Base-by-base conservation (phyloP, 2,888 invertebrate genomes). In the Trichogramma evanescens region DNA sequence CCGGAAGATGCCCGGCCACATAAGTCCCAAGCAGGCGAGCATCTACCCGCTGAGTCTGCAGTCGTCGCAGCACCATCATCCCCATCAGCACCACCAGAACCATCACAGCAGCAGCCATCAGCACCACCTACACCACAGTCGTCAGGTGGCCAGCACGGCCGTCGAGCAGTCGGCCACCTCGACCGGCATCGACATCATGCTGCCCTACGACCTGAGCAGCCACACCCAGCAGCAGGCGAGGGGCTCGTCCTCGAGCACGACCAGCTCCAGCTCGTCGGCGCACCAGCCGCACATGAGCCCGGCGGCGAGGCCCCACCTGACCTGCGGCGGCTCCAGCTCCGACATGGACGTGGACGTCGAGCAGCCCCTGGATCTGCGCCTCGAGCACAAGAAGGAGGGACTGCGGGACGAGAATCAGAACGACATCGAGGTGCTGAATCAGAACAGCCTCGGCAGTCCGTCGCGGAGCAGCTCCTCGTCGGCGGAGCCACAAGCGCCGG, bases 371-470 rank as follows among this genome's bases (percentile, higher is more conserved):
- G 95, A 95, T 79, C 83, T 95, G 61, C 85, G 94, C 72, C 85
- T 94, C 70, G 89, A 91, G 63, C 89, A 89, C 78, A 93, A 94
- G 77, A 89, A 93, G 78, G 81, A 74, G 67, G 79, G 83, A 64
- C 80, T 90, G 38, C 89, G 91, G 77, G 93, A 93, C 78, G 93
- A 93, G 79, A 93, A 93, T 78, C 88, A 90, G 76, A 93, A 93
- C 79, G 82, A 92, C 64, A 89, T 92, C 66, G 77, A 77, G 58
- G 73, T 75, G 10, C 66, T 75, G 10, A 77, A 77, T 63, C 77
- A 74, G 62, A 77, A 77, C 61, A 70, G 69, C 41, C 65, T 70
- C 39, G 65, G 64, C 68, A 26, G 26, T 26, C 26, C 26, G 26
- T 26, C 26, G 26, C 26, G 26, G 26, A 8, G 65, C 70, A 44